Percentiles rank a stretch among this genome's conserved stretches.
Evolutionary conservation across 2,797 vertebrate genomes (phyloP).

Genomic region (Otolemur crassicaudatus): DNA sequence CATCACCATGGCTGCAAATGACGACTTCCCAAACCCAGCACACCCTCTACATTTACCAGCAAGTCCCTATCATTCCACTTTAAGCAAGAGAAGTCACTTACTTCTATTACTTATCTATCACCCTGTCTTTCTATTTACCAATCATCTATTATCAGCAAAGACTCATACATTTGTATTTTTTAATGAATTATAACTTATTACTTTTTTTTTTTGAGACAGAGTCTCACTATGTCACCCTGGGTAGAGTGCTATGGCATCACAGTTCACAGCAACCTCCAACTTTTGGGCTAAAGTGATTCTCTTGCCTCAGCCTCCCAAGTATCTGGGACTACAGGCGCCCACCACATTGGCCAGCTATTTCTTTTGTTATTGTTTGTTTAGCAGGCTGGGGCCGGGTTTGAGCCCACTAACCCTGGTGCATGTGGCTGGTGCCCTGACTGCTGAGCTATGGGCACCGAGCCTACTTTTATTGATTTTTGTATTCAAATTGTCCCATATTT

Average conservation of each 20-base stretch:
- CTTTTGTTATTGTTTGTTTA: no score
- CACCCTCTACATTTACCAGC: neutral
- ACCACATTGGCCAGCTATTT: no score
- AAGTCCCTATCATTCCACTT: neutral
- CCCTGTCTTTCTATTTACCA: neutral
- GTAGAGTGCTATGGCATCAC: no score
- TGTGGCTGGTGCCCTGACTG: no score
- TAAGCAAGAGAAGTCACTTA: conserved; percentile 13
- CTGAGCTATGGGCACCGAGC: no score
- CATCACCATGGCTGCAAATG: neutral
- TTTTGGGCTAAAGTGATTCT: no score
- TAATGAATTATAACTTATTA: neutral
- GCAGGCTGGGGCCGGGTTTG: no score
- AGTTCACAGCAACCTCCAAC: no score
- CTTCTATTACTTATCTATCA: neutral
- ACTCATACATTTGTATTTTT: neutral
- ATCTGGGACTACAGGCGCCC: no score
- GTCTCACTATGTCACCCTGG: no score
- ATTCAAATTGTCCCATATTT: neutral
- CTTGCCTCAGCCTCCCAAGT: no score
- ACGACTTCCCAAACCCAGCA: neutral
- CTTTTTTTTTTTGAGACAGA: neutral
- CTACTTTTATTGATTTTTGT: neutral
- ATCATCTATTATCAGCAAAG: neutral
- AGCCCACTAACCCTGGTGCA: no score